Evolutionary conservation across 1,140 invertebrate species (phyloP).

Genomic region (Papilio machaon): DNA sequence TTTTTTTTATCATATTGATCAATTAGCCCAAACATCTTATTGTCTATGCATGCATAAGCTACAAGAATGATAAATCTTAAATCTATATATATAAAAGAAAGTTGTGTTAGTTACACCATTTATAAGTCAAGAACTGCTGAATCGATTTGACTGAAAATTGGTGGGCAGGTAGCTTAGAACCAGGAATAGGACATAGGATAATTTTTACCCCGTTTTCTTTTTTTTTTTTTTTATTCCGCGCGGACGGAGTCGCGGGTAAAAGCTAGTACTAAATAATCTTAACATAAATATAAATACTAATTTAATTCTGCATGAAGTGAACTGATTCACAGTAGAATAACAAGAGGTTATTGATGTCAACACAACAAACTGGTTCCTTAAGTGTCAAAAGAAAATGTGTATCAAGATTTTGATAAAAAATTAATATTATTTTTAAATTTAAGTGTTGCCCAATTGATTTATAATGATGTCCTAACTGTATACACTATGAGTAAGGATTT

Average conservation of each 20-base stretch:
- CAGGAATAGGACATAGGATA: too few relatives aligned
- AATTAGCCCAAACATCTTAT: not conserved
- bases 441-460: too few relatives aligned
- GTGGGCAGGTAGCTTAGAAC: too few relatives aligned
- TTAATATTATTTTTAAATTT: not conserved
- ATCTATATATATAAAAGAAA: too few relatives aligned
- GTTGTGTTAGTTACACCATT: too few relatives aligned
- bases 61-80: not conserved
- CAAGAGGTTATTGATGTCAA: conserved; percentile 29
- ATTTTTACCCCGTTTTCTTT: too few relatives aligned
- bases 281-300: not conserved
- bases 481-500: too few relatives aligned
- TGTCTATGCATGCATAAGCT: not conserved
- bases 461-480: not conserved
- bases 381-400: not conserved
- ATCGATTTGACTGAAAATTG: too few relatives aligned
- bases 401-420: not conserved
- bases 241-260: too few relatives aligned
- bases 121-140: too few relatives aligned
- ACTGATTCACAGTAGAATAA: conserved; percentile 28
- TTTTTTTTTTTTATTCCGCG: too few relatives aligned
- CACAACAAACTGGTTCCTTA: conserved; percentile 2
- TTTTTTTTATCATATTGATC: not conserved
- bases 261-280: not conserved
- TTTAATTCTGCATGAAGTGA: not conserved